Evolutionary conservation across 2,797 vertebrate genomes (phyloP).

Genomic region (Alauda arvensis): DNA sequence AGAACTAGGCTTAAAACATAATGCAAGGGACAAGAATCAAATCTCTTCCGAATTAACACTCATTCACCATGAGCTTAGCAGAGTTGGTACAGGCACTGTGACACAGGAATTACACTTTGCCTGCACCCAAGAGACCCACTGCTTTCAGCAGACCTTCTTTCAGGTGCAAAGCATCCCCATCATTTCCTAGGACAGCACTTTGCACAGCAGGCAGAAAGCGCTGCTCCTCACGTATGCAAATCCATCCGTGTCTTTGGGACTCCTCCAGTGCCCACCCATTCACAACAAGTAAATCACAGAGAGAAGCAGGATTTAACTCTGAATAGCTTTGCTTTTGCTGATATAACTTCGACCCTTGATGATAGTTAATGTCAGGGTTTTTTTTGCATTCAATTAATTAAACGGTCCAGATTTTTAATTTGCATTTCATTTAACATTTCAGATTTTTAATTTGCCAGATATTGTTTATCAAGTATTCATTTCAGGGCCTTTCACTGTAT

Average conservation of each 20-base stretch:
- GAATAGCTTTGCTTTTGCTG: constrained; percentile 56
- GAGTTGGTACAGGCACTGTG: rapidly evolving
- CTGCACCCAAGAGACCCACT: neutral
- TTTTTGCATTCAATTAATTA: constrained; percentile 76
- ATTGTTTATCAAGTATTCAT: constrained; percentile 80
- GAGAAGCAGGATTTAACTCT: constrained; percentile 19
- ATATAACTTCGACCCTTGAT: constrained; percentile 67
- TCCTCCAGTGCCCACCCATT: neutral
- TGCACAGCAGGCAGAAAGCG: neutral
- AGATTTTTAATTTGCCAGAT: constrained; percentile 78
- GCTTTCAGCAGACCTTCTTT: neutral
- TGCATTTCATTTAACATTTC: constrained; percentile 81
- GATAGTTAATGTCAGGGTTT: constrained; percentile 66
- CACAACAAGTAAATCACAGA: constrained; percentile 42
- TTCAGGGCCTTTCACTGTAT: constrained; percentile 68
- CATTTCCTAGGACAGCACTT: neutral
- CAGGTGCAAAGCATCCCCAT: neutral
- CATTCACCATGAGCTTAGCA: rapidly evolving
- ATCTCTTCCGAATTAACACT: neutral
- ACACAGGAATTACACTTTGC: neutral
- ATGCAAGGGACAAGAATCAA: neutral
- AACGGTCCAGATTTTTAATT: constrained; percentile 78
- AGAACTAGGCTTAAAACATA: neutral
- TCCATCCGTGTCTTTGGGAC: neutral
- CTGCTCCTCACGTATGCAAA: neutral